Evolutionary conservation across 2,888 invertebrate genomes (phyloP).

Genomic region (Drosophila tripunctata): DNA sequence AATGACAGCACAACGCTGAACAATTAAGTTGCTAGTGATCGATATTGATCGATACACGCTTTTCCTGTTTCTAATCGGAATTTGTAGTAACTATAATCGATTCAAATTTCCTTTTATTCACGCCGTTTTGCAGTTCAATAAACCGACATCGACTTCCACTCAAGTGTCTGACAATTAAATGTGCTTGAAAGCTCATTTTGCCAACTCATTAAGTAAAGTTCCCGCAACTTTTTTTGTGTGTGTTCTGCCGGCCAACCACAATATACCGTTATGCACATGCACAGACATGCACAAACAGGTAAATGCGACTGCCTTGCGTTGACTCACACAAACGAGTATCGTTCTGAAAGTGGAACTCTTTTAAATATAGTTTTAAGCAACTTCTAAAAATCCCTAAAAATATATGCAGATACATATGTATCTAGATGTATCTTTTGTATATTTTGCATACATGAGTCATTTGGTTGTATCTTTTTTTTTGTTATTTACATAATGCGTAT

Average conservation of each 20-base stretch:
- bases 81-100: neutral
- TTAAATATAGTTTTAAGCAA: neutral
- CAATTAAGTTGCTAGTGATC: neutral
- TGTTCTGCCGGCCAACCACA: too few relatives aligned
- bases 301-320: constrained; percentile 8
- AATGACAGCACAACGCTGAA: too few relatives aligned
- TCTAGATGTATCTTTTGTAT: neutral
- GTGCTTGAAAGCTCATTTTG: constrained; percentile 16
- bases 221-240: constrained; percentile 24
- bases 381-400: neutral
- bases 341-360: too few relatives aligned
- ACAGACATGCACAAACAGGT: constrained; percentile 14
- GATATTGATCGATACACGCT: neutral
- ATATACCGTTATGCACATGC: constrained; percentile 44
- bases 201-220: constrained; percentile 44
- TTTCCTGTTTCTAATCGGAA: constrained; percentile 2
- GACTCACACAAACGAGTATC: too few relatives aligned
- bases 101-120: neutral
- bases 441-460: constrained; percentile 36
- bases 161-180: constrained; percentile 21
- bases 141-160: constrained; percentile 20
- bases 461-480: constrained; percentile 6
- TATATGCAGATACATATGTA: neutral
- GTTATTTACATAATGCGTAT: constrained; percentile 49
- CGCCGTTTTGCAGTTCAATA: constrained; percentile 30